Evolutionary conservation across 2,113 vertebrate genomes (phyloP), one percentile per base, ranked within the genome.

Genomic region (Tringa solitaria): DNA sequence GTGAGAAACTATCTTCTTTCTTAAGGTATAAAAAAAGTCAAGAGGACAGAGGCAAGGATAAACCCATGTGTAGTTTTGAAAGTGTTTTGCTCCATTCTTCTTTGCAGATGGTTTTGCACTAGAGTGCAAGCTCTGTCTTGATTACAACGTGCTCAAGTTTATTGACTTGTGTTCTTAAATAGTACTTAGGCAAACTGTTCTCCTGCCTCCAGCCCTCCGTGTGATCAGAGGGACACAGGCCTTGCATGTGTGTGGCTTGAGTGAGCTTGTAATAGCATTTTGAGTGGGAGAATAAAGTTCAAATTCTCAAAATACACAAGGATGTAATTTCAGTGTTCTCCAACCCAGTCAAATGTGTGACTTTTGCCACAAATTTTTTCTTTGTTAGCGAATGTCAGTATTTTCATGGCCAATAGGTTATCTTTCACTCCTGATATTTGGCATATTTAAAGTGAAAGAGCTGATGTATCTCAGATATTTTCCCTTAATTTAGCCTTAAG

Each of bases 131-230:
- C 69, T 64, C 30, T 32, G 33, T 30, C 37, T 70, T 76, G 63
- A 27, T 86, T 26, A 46, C 57, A 70, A 9, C 1, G 0, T 8
- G 50, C 43, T 51, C 22, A 19, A 4, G 8, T 54, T 87, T 11
- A 54, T 22, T n/a, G 59, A 60, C 35, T n/a, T 30, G n/a, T 15
- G 9, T 26, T 35, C 70, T 72, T 54, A 56, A 43, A 54, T 43
- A 2, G 0, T n/a, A 6, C 7, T 6, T 13, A 13, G 15, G 57
- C 4, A 24, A 57, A 65, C 5, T 30, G 39, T 33, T 54, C 46
- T 48, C 18, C 30, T 60, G 73, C 51, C 45, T 65, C 57, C 43
- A 53, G 50, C 33, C 22, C 28, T 60, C 46, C 32, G 3, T 8
- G 39, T 65, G 41, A 10, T 23, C 5, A 0, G 51, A 60, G 45